Base-by-base conservation (phyloP, 2,888 invertebrate species). In the Xestoiulus laeticollis region DNA sequence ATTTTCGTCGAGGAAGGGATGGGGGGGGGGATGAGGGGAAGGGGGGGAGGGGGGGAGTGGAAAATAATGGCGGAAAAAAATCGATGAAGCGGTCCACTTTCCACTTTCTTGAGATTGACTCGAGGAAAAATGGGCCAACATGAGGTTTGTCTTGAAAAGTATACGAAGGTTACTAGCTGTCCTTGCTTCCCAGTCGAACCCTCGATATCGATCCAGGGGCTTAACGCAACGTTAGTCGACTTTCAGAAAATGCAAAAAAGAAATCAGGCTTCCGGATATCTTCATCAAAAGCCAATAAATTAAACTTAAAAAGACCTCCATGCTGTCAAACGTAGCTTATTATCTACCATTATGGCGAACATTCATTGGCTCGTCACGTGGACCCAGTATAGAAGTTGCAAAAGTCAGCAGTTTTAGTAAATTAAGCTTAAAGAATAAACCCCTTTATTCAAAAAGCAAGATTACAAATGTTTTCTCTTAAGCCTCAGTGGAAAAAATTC, bases 211-310 rank as follows among this genome's bases (percentile, higher is more conserved):
- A 68, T 68, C 59, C 59, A 68, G 59, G 59, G 59, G 59, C 59
- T 68, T 68, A n/a, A n/a, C 10, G 53, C 1, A 16, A n/a, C 53
- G 53, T 53, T 53, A 53, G 53, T n/a, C 16, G 53, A 16, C 16
- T 53, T n/a, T n/a, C 53, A n/a, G 53, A 53, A 53, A 53, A 53
- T 53, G 53, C 53, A 53, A n/a, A 53, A 5, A 53, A 53, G 53
- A 53, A 53, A 53, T 16, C n/a, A n/a, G 53, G 19, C n/a, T 53
- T 53, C n/a, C 53, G 53, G 59, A n/a, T 8, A 68, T 68, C 59
- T 68, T 68, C 59, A 68, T 68, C 59, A 68, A 68, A 68, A 26
- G 59, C 59, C 22, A 68, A 68, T 68, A 68, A 19, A 68, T 68
- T 68, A 22, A n/a, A 68, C 59, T 68, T 68, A 22, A 68, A 68